Base-by-base conservation (phyloP, 2,888 invertebrate species). In the Bhutanitis thaidina region DNA sequence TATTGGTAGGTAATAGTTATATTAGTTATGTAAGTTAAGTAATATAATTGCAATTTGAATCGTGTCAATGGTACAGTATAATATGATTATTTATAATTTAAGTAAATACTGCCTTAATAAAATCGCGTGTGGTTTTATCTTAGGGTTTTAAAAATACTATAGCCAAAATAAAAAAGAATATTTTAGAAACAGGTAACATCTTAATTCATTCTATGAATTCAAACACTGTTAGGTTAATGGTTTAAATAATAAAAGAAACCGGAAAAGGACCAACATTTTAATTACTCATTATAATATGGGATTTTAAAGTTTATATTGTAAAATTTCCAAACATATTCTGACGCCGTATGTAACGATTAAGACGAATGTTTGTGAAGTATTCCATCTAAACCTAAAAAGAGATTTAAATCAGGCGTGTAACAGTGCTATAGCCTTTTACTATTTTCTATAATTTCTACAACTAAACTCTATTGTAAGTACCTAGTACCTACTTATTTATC, bases 221-320 rank as follows among this genome's bases (percentile, higher is more conserved):
- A 12, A 12, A 34, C 34, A 34, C 12, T 34, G 12, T 4, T 34
- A 46, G 4, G 27, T 1, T 36, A 27, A 41, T 36, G n/a, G 1
- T 36, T 45, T n/a, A 41, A 49, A 30, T 12, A 25, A 35, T 32
- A 52, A 50, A 16, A 44, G 34, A 45, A 35, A 27, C 27, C 14
- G 46, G 41, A 46, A 45, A 46, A 32, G 51, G 51, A 52, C 51
- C 51, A 52, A 52, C 12, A 46, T 32, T 46, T 43, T 51, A 41
- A 51, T 20, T 16, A 41, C 36, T 41, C 41, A 30, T 25, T 46
- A 37, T 37, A 29, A 49, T 34, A 43, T 12, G 36, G 16, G 29
- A 41, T 36, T 29, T 41, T 37, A 30, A 29, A 12, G n/a, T 30
- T 30, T 4, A 20, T 20, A n/a, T 40, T 44, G 12, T 44, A 7